Evolutionary conservation across 2,797 vertebrate species (phyloP), one percentile per base, ranked within the genome.

Genomic region (Sciurus carolinensis): DNA sequence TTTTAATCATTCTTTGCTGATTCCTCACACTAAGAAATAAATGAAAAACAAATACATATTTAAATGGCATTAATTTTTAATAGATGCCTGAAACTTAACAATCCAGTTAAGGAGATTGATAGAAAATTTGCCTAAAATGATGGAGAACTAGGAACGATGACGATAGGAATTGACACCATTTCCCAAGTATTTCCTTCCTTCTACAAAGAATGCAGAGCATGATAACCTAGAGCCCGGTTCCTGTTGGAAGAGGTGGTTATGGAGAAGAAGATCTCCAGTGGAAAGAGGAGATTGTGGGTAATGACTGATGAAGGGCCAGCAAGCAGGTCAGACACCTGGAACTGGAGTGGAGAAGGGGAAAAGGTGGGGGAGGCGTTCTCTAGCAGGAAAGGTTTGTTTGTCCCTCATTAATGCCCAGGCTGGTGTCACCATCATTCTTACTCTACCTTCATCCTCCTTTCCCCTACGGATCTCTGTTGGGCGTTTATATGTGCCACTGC

Each of bases 51-150:
- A 42, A n/a, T 77, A 36, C 15, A 66, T 7, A 69, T 83, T 83
- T 92, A 69, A 67, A 72, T 77, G 4, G 67, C 33, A 57, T 44
- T 72, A 77, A 75, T 81, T 87, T 90, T 71, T 39, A 67, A 72
- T 44, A 75, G 42, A 42, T 69, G 28, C 18, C 14, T 26, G 22
- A 67, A 77, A 20, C 13, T 75, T 83, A 42, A n/a, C 13, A 71
- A 81, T n/a, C 17, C 47, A 62, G 47, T 73, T 73, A 73, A 73
- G 47, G n/a, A 83, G 67, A 77, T 77, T 67, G n/a, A 66, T 86
- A 30, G 52, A 86, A 88, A 87, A 26, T 79, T 90, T 87, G 22
- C n/a, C 24, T 90, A 79, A 94, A 67, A 59, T 24, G 64, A 26
- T 54, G 14, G 71, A 90, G 24, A 87, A 82, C 28, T 75, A 33